phyloP scores from a whole-genome alignment of 2,113 vertebrate species.

The Sakesphorus luctuosus region DNA sequence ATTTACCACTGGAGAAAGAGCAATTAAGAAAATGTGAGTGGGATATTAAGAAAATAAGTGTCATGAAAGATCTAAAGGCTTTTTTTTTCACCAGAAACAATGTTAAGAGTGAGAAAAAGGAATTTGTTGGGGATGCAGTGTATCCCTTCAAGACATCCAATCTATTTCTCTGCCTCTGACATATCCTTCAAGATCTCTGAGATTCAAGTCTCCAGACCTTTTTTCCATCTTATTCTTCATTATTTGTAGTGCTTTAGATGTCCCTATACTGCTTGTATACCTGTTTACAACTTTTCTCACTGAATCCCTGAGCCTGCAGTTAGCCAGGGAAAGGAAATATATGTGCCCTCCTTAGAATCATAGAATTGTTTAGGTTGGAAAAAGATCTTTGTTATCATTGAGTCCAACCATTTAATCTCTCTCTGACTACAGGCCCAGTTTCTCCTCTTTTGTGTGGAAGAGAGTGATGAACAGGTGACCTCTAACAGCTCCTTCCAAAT shows the following conservation, averaged over 20 bases:
- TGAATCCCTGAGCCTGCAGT: not conserved
- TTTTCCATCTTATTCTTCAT: not conserved
- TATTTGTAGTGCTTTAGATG: not conserved
- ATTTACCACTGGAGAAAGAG: not conserved
- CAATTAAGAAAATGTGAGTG: not conserved
- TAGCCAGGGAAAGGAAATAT: not conserved
- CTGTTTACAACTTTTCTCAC: not conserved
- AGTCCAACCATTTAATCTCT: not conserved
- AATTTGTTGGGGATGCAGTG: not conserved
- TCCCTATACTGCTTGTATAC: not conserved
- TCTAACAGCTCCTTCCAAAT: not conserved
- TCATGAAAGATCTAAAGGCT: not conserved
- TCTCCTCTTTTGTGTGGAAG: not conserved
- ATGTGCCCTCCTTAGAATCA: not conserved
- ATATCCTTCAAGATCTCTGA: not conserved
- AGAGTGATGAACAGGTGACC: not conserved
- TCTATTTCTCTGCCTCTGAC: not conserved
- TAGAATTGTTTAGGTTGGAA: not conserved
- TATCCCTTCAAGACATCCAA: not conserved
- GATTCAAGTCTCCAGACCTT: not conserved
- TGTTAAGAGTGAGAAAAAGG: not conserved
- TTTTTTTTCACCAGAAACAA: not conserved
- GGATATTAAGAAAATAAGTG: not conserved
- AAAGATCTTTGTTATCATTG: not conserved
- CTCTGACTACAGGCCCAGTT: not conserved